A percentile compares a stretch with the other conserved stretches of the same genome.
phyloP scores from a whole-genome alignment of 1,140 invertebrate species.

The Amyelois transitella region DNA sequence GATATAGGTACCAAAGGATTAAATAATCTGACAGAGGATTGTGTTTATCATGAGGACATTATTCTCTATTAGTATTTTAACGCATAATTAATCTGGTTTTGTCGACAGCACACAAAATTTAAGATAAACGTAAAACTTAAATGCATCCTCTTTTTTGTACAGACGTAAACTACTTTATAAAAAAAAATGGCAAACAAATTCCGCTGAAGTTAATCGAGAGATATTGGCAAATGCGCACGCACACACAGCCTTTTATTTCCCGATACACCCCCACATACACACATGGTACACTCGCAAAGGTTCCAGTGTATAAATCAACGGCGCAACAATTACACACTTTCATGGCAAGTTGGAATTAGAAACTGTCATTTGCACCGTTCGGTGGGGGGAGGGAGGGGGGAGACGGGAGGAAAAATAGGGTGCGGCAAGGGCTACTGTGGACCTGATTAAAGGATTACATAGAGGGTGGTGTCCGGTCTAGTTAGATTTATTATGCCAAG shows the following conservation, averaged over 20 bases:
- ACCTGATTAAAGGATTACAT: constrained; percentile 72
- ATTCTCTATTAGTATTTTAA: too few species aligned
- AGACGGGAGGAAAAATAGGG: constrained; percentile 68
- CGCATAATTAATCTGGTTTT: too few species aligned
- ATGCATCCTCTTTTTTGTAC: too few species aligned
- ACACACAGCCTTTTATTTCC: constrained; percentile 12
- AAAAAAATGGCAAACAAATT: not conserved
- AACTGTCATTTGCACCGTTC: constrained; percentile 75
- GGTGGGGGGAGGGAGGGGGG: constrained; percentile 39
- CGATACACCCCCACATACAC: constrained; percentile 29
- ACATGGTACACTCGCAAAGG: constrained; percentile 45
- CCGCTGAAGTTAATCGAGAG: not conserved
- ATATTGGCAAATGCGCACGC: constrained; percentile 35
- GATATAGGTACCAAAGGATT: too few species aligned
- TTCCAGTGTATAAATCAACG: constrained; percentile 69
- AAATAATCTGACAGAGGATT: too few species aligned
- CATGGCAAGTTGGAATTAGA: constrained; percentile 75
- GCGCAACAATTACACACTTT: constrained; percentile 73
- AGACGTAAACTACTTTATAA: not conserved
- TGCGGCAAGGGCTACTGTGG: constrained; percentile 64
- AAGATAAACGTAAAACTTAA: too few species aligned
- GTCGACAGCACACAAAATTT: too few species aligned
- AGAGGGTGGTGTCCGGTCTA: constrained; percentile 63
- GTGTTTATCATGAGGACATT: too few species aligned
- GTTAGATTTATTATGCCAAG: constrained; percentile 70